Evolutionary conservation across 2,888 invertebrate genomes (phyloP), one percentile per base, ranked within the genome.

Genomic region (Desoria tigrina): DNA sequence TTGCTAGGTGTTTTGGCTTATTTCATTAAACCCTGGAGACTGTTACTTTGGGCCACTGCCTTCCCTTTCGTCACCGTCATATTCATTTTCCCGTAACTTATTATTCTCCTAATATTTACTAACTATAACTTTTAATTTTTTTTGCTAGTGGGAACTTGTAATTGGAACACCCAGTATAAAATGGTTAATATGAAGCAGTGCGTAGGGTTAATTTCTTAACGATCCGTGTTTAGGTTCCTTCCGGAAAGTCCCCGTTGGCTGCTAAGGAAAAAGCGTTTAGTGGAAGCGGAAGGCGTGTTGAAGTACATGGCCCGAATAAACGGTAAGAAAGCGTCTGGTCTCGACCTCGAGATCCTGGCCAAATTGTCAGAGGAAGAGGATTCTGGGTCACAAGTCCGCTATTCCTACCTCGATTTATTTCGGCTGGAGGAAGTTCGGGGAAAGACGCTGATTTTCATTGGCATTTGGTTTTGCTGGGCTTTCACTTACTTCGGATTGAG

Each of bases 211-310:
- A 18, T 57, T n/a, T 18, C 21, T 32, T 6, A 64, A 37, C n/a
- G n/a, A n/a, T n/a, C n/a, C n/a, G n/a, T n/a, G n/a, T n/a, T 26
- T 51, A 71, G 71, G n/a, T 67, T 73, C 42, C 49, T 74, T 7
- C 73, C 74, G 0, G 76, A 76, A 67, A 71, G 71, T 56, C 74
- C 74, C 0, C 45, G 76, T 14, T 76, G 69, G 69, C 63, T 74
- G 9, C 62, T 76, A 7, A 59, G 72, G 21, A 68, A 76, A 28
- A 50, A 67, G 26, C 62, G 66, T 23, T 26, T 69, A 14, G 50
- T 28, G 6, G 74, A 76, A 63, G 69, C 71, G 1, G 69, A 66
- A 53, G 66, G 68, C 26, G 73, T 74, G 2, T 55, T 76, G 9
- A 53, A 58, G 9, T 66, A 69, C 23, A 76, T 76, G n/a, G 76